phyloP scores from a whole-genome alignment of 2,888 invertebrate genomes.

The Yponomeuta sedellus region DNA sequence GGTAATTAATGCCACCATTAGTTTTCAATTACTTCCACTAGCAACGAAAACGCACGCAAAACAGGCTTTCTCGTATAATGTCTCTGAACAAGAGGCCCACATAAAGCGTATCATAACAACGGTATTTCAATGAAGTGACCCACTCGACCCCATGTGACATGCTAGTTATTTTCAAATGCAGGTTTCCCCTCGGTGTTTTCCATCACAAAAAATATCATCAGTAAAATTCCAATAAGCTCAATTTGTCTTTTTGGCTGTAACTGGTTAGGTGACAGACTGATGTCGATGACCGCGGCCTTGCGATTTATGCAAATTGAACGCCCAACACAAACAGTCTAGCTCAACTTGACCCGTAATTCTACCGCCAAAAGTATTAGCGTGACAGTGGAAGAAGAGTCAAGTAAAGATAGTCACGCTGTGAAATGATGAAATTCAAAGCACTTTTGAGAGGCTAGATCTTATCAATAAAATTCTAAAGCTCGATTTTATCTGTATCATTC shows the following conservation, averaged over 20 bases:
- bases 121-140: too few relatives aligned
- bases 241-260: neutral
- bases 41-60: too few relatives aligned
- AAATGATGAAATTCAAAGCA: neutral
- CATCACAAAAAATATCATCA: neutral
- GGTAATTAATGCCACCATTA: too few relatives aligned
- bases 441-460: neutral
- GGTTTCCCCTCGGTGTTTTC: too few relatives aligned
- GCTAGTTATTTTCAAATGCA: too few relatives aligned
- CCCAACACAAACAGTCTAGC: neutral
- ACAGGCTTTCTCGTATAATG: too few relatives aligned
- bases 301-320: neutral
- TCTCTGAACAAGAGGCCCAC: too few relatives aligned
- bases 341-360: neutral
- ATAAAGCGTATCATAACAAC: too few relatives aligned
- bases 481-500: neutral
- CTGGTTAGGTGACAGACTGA: neutral
- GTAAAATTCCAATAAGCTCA: neutral
- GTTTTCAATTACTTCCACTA: too few relatives aligned
- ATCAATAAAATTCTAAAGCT: neutral
- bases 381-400: neutral
- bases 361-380: neutral
- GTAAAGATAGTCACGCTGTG: neutral
- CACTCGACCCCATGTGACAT: too few relatives aligned
- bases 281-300: constrained; percentile 11